phyloP scores from a whole-genome alignment of 2,113 vertebrate species.

The Cebidichthys violaceus region DNA sequence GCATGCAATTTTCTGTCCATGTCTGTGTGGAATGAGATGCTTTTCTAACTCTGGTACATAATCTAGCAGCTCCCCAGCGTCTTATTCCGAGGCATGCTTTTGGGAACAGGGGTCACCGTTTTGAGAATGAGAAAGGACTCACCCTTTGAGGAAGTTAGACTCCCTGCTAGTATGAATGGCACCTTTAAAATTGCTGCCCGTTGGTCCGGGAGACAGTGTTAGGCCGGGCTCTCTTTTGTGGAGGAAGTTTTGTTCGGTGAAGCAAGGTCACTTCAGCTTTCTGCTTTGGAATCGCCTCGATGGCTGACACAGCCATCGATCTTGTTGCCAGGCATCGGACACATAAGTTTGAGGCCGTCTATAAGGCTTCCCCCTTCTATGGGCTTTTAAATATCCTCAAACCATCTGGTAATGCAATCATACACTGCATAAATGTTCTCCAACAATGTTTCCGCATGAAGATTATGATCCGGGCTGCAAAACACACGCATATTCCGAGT shows the following conservation, averaged over 20 bases:
- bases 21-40: neutral
- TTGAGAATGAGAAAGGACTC: constrained; percentile 22
- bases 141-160: constrained; percentile 22
- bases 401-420: constrained; percentile 1
- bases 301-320: constrained; percentile 37
- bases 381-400: neutral
- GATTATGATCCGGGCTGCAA: constrained; percentile 19
- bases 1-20: neutral
- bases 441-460: neutral
- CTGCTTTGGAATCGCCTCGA: constrained; percentile 37
- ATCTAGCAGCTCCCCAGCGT: neutral
- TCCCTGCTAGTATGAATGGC: constrained; percentile 31
- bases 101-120: constrained; percentile 12
- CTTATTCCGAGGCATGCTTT: neutral
- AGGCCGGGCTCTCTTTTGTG: neutral
- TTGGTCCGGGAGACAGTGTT: constrained; percentile 23
- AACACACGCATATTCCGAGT: neutral
- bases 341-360: neutral
- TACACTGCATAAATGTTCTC: neutral
- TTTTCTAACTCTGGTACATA: neutral
- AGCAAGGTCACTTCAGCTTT: constrained; percentile 29
- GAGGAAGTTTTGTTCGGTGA: neutral
- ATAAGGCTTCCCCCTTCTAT: neutral
- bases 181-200: constrained; percentile 40
- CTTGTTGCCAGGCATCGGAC: constrained; percentile 23